Evolutionary conservation across 2,113 vertebrate genomes (phyloP).

Genomic region (Podilymbus podiceps): DNA sequence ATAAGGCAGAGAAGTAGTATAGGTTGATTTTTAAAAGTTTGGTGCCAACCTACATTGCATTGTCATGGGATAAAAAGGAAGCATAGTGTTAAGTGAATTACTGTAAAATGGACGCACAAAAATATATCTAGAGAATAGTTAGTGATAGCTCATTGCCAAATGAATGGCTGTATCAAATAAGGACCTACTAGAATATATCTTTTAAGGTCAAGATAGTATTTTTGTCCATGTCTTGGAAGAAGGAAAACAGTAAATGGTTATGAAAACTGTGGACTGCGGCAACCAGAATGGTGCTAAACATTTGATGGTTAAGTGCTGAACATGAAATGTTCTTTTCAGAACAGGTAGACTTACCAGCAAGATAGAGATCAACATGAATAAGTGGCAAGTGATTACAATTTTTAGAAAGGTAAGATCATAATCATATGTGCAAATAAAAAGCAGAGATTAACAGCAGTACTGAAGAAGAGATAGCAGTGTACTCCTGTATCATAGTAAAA

Average conservation of each 20-base stretch:
- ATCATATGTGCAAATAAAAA: not conserved
- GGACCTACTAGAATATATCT: not conserved
- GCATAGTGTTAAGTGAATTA: not conserved
- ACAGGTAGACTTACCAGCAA: not conserved
- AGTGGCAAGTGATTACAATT: not conserved
- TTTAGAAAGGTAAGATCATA: not conserved
- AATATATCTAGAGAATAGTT: not conserved
- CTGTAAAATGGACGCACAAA: not conserved
- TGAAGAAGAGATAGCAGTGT: not conserved
- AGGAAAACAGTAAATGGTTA: not conserved
- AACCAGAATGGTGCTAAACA: not conserved
- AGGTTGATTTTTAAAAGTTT: not conserved
- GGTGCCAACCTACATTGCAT: not conserved
- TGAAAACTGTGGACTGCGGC: not conserved
- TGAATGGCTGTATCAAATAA: not conserved
- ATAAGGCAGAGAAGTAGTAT: not conserved
- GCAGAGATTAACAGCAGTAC: not conserved
- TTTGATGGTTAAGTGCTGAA: not conserved
- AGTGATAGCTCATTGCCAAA: not conserved
- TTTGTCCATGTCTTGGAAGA: not conserved
- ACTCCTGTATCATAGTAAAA: not conserved
- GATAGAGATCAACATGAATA: not conserved
- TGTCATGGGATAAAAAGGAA: not conserved
- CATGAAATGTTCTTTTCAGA: not conserved
- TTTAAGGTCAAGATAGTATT: not conserved